Conservation (phyloP, 2,113 vertebrate species). For the Isichthys henryi region DNA sequence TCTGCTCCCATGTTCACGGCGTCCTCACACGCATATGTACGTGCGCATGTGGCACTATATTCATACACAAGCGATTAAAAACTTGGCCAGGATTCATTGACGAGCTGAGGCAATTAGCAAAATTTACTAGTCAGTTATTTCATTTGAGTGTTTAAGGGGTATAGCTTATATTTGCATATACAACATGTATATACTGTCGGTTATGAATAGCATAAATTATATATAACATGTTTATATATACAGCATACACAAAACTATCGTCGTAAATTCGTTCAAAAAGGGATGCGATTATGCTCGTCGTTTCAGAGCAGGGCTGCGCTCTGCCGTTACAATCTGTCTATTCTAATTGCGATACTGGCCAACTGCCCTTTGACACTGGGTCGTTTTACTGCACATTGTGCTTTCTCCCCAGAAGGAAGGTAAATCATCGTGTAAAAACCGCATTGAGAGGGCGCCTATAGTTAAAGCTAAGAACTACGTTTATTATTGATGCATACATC, state of each 20-base stretch:
- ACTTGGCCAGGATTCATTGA: neutral
- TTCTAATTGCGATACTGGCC: slow-evolving; percentile 59
- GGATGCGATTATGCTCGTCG: neutral
- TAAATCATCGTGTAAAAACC: slow-evolving; percentile 36
- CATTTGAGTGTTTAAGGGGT: neutral
- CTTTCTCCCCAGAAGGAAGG: slow-evolving; percentile 41
- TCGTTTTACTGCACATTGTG: slow-evolving; percentile 56
- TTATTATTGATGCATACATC: neutral
- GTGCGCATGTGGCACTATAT: neutral
- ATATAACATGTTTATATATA: neutral
- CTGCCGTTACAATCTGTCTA: slow-evolving; percentile 54
- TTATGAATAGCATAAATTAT: neutral
- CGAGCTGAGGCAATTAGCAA: neutral
- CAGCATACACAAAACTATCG: neutral
- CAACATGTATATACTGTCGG: neutral
- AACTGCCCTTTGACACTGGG: slow-evolving; percentile 57
- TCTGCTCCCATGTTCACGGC: neutral
- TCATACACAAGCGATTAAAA: neutral
- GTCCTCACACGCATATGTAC: neutral
- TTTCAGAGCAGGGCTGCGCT: slow-evolving; percentile 29
- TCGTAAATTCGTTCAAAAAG: neutral
- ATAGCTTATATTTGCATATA: neutral
- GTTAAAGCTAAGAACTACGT: slow-evolving; percentile 21
- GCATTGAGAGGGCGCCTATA: slow-evolving; percentile 35
- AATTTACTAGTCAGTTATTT: neutral